Conservation (phyloP, 2,888 invertebrate species). For the Nymphalis c-album region DNA sequence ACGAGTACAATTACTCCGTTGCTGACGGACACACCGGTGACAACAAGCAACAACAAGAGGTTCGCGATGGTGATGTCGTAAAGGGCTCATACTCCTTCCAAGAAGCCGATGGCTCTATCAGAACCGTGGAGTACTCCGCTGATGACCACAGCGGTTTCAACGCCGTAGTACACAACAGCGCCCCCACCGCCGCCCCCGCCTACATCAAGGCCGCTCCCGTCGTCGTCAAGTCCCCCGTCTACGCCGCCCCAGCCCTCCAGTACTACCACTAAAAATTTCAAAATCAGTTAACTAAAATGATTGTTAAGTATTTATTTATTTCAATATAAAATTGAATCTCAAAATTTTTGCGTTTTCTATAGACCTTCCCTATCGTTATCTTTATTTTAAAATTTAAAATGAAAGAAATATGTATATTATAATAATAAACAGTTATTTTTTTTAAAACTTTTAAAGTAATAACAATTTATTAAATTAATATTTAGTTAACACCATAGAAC, state of each 20-base stretch:
- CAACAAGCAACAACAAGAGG: conserved; percentile 75
- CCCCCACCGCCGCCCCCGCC: conserved; percentile 57
- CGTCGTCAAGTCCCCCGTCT: conserved; percentile 44
- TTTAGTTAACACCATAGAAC: no score
- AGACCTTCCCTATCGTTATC: not conserved
- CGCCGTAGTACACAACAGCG: conserved; percentile 64
- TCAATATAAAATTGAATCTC: not conserved
- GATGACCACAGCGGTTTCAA: conserved; percentile 74
- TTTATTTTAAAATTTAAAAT: no score
- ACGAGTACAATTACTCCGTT: conserved; percentile 75
- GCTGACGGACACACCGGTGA: conserved; percentile 78
- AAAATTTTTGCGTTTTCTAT: not conserved
- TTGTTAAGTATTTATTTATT: not conserved
- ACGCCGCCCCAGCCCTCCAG: conserved; percentile 44
- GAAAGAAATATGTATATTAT: no score
- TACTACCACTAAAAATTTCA: not conserved
- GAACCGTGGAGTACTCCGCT: conserved; percentile 74
- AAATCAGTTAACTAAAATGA: not conserved
- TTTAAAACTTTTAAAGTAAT: no score
- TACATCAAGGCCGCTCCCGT: conserved; percentile 58
- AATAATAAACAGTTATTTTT: no score
- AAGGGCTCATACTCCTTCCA: conserved; percentile 75
- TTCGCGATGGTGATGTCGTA: conserved; percentile 74
- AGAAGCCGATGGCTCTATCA: conserved; percentile 76
- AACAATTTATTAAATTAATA: no score